A percentile compares a stretch with the other conserved stretches of the same genome.
Conservation (phyloP, 2,797 vertebrate species). For the Austrolebias charrua region DNA sequence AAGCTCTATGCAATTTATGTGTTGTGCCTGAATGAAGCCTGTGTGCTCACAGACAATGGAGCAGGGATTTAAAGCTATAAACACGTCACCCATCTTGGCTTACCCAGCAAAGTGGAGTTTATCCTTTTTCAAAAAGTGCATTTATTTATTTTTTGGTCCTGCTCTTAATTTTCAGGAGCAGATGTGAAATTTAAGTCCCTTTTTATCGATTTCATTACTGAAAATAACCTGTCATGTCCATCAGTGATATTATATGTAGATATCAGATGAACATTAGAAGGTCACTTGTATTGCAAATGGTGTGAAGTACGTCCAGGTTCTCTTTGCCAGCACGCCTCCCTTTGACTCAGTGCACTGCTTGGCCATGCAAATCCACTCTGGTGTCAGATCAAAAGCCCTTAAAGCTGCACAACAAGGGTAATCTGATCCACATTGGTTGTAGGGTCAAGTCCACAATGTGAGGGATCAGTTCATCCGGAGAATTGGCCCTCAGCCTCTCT, state of each 20-base stretch:
- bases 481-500: conserved; percentile 55
- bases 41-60: conserved; percentile 56
- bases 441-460: conserved; percentile 65
- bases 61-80: conserved; percentile 52
- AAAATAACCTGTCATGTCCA: conserved; percentile 2
- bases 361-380: conserved; percentile 59
- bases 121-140: conserved; percentile 30
- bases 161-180: conserved; percentile 15
- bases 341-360: conserved; percentile 50
- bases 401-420: conserved; percentile 60
- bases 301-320: conserved; percentile 32
- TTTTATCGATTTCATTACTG: background rate
- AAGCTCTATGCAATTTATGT: conserved; percentile 56
- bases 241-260: background rate
- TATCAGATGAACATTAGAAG: conserved; percentile 7
- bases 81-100: conserved; percentile 43
- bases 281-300: background rate
- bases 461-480: conserved; percentile 59
- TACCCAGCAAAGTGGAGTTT: conserved; percentile 43
- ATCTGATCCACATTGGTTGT: conserved; percentile 73
- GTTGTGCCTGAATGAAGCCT: conserved; percentile 58
- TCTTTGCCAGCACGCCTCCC: conserved; percentile 32
- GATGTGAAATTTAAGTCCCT: conserved; percentile 9
- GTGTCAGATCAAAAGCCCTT: conserved; percentile 69
- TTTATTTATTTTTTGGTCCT: conserved; percentile 21